Conservation (phyloP, 2,797 vertebrate species). For the Salarias fasciatus region DNA sequence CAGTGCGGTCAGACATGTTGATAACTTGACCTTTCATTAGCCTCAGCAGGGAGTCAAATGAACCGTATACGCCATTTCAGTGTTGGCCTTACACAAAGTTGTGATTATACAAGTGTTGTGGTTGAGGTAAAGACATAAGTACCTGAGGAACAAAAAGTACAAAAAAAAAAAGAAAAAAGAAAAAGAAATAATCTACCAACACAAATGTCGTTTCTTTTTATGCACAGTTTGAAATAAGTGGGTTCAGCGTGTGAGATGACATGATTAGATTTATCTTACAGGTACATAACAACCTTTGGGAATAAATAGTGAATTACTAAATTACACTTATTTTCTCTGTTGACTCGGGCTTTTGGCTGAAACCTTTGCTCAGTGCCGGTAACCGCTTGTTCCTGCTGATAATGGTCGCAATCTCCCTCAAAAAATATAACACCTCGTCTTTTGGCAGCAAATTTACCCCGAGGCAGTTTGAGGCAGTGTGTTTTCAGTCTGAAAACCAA, state of each 20-base stretch:
- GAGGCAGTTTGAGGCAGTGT: constrained; percentile 1
- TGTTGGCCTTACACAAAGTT: no score
- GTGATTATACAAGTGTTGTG: no score
- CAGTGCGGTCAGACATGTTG: no score
- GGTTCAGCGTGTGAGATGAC: neutral
- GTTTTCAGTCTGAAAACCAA: constrained; percentile 9
- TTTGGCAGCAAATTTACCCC: neutral
- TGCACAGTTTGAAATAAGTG: no score
- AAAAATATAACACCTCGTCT: neutral
- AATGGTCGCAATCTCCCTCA: neutral
- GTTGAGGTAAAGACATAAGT: no score
- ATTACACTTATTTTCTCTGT: constrained; percentile 16
- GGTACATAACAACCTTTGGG: neutral
- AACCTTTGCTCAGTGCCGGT: constrained; percentile 1
- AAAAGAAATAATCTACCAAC: no score
- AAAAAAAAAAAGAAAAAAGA: no score
- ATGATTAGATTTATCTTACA: neutral
- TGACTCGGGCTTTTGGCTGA: neutral
- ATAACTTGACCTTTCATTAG: no score
- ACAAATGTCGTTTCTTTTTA: no score
- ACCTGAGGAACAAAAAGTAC: no score
- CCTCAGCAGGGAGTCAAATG: no score
- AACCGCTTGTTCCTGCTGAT: neutral
- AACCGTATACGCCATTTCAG: no score
- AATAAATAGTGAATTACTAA: constrained; percentile 29